These are phyloP conservation scores for Allacma fusca DNA, from an alignment of 2,888 invertebrate species.

Conservation along the genomic window DNA sequence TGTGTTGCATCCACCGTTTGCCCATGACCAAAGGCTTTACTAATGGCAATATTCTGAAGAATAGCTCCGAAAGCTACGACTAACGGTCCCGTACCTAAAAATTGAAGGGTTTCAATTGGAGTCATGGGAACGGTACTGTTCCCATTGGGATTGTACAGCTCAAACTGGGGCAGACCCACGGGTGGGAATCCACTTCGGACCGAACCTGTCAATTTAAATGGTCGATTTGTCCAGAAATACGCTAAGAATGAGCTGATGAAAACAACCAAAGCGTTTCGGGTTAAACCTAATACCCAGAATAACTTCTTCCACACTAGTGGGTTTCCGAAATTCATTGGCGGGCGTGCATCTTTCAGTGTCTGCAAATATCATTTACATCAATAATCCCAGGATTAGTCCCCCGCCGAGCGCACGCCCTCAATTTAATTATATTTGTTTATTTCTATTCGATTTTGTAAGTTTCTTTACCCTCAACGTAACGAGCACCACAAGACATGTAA, in stretches of 20 bases:
- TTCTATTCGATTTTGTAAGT: background rate
- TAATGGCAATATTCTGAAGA: slow-evolving; percentile 92
- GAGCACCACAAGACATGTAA: slow-evolving; percentile 76
- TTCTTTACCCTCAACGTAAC: slow-evolving; percentile 65
- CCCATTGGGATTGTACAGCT: slow-evolving; percentile 65
- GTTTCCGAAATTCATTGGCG: slow-evolving; percentile 61
- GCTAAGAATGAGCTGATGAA: slow-evolving; percentile 72
- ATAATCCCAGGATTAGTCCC: too few species aligned
- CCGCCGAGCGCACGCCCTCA: too few species aligned
- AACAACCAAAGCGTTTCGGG: slow-evolving; percentile 83
- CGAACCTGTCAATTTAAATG: slow-evolving; percentile 72
- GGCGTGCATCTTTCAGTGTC: slow-evolving; percentile 32
- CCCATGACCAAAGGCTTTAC: slow-evolving; percentile 87
- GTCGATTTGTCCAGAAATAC: slow-evolving; percentile 69
- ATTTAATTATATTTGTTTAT: background rate
- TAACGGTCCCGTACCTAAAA: slow-evolving; percentile 80
- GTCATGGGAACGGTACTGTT: slow-evolving; percentile 38
- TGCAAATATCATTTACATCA: slow-evolving; percentile 52
- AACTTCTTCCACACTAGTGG: slow-evolving; percentile 47
- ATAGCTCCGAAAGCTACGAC: slow-evolving; percentile 90
- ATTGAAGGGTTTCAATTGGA: slow-evolving; percentile 46
- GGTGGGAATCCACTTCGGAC: slow-evolving; percentile 73
- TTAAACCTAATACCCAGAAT: slow-evolving; percentile 77
- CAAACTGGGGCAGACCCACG: slow-evolving; percentile 75
- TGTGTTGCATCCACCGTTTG: slow-evolving; percentile 83